Evolutionary conservation across 2,797 vertebrate genomes (phyloP), one percentile per base, ranked within the genome.

Genomic region (Catamblyrhynchus diadema): DNA sequence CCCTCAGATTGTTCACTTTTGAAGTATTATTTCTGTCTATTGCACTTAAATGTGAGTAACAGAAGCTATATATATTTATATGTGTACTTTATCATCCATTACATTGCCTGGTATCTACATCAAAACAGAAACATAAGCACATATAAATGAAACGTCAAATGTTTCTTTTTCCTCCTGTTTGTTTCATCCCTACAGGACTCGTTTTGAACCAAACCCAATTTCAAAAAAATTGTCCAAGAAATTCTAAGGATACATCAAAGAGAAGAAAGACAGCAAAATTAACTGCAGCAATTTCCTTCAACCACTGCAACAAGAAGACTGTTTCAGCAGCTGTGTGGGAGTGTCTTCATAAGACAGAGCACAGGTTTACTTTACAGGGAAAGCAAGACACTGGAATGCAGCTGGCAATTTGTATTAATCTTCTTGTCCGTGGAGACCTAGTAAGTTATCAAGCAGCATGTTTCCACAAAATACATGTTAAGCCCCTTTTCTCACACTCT

Each of bases 241-340:
- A 95, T 70, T 75, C 74, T 51, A 93, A 90, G 65, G 71, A 88
- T 64, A 96, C 96, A 97, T 98, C 96, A 98, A 98, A 98, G 96
- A 90, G 82, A 94, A 87, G 94, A 88, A 59, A 95, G 77, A 93
- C 75, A 82, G 65, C 91, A 95, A 97, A 98, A 98, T 97, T 98
- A 98, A 98, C 97, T 95, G 84, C 93, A 94, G 93, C 69, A 93
- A 96, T 97, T 97, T 98, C 94, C 96, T 97, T 95, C 95, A 97
- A 94, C 90, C 75, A 92, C 92, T 96, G 81, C 64, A 97, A 96
- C 50, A 90, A 92, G 4, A 92, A 66, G 84, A 96, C 84, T 84
- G 83, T 85, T 95, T 95, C 90, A 96, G 93, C 93, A 95, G 82
- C 59, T 94, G 82, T 94, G 96, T 97, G 93, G 97, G 97, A 98